phyloP scores from a whole-genome alignment of 1,140 invertebrate genomes.

The Hypothenemus hampei region DNA sequence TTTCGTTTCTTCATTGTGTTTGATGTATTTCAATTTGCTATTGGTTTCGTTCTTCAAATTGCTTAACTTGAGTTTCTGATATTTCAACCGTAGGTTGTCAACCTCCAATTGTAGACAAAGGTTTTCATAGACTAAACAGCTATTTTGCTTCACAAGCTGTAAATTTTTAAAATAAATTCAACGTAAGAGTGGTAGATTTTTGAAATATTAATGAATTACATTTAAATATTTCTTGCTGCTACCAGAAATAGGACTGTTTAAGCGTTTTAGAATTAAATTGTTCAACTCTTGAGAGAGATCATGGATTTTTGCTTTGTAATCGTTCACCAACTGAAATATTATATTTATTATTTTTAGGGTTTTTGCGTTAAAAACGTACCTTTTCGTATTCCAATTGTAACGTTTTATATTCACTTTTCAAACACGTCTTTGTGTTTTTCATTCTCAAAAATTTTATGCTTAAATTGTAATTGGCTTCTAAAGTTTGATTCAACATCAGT shows the following conservation, averaged over 20 bases:
- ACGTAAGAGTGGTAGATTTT: not conserved
- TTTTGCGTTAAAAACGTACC: conserved; percentile 18
- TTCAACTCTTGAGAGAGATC: conserved; percentile 32
- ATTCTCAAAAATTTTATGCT: conserved; percentile 45
- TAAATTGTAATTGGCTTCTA: conserved; percentile 45
- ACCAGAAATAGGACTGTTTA: conserved; percentile 35
- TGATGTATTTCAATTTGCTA: conserved; percentile 34
- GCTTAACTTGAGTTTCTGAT: conserved; percentile 31
- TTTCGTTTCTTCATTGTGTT: conserved; percentile 22
- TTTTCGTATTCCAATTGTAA: conserved; percentile 34
- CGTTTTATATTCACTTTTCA: conserved; percentile 36
- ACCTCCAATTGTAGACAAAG: conserved; percentile 40
- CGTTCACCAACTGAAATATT: conserved; percentile 31
- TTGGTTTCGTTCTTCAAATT: conserved; percentile 34
- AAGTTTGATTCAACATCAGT: conserved; percentile 39
- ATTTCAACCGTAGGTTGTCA: conserved; percentile 34
- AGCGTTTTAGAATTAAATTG: conserved; percentile 35
- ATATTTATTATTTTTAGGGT: not conserved
- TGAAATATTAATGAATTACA: conserved; percentile 24
- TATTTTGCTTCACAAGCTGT: conserved; percentile 42
- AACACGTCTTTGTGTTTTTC: conserved; percentile 42
- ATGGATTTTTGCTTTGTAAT: conserved; percentile 36
- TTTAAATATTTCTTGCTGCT: conserved; percentile 44
- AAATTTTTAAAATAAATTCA: conserved; percentile 12
- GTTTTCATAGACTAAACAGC: conserved; percentile 42